Evolutionary conservation across 2,888 invertebrate genomes (phyloP).

Genomic region (Lasioglossum leucozonium): DNA sequence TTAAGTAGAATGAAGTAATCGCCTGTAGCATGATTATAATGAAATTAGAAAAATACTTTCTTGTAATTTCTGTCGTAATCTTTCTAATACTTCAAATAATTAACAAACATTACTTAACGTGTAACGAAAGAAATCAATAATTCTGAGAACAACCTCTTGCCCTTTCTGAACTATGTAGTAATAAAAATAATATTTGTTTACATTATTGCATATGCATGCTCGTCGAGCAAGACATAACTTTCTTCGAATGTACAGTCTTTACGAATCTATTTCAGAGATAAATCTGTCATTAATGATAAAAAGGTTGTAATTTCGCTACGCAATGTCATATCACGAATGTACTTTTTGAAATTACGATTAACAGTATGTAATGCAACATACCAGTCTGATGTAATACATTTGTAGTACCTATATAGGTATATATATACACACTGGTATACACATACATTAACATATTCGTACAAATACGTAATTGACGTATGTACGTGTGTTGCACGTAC

Average conservation of each 20-base stretch:
- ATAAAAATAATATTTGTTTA: conserved; percentile 11
- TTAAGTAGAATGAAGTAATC: neutral
- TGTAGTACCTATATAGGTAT: conserved; percentile 8
- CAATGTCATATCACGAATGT: neutral
- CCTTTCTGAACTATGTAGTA: conserved; percentile 27
- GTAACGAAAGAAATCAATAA: conserved; percentile 35
- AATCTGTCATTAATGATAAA: neutral
- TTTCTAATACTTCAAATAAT: neutral
- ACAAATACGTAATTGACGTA: conserved; percentile 14
- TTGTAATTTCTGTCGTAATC: neutral
- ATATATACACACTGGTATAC: conserved; percentile 22
- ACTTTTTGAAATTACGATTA: conserved; percentile 33
- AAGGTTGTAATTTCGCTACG: neutral
- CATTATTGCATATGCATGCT: neutral
- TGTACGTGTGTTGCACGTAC: conserved; percentile 29
- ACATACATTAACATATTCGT: conserved; percentile 9
- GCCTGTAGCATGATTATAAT: neutral
- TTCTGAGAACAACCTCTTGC: conserved; percentile 57
- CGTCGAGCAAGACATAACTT: neutral
- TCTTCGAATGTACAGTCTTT: neutral
- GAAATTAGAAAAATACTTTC: conserved; percentile 2
- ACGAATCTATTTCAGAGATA: neutral
- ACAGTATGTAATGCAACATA: conserved; percentile 41
- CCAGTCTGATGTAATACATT: conserved; percentile 59
- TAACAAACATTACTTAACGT: neutral